Conservation (phyloP, 2,113 vertebrate genomes). For the Poeciliopsis turrubarensis region DNA sequence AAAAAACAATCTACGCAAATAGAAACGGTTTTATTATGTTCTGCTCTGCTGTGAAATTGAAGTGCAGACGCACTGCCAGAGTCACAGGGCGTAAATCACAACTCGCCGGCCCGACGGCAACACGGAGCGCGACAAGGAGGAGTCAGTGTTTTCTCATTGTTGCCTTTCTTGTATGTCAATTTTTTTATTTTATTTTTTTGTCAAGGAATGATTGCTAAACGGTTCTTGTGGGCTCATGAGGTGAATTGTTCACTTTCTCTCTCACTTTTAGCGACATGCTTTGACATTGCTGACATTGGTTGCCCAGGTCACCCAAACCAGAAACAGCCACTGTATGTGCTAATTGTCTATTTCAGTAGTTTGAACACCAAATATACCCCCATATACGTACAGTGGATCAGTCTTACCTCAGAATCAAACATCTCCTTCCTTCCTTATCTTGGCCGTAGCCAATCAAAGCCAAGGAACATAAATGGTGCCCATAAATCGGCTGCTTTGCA, state of each 20-base stretch:
- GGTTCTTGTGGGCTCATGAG: neutral
- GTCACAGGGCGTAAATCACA: constrained; percentile 1
- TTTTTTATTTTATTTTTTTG: neutral
- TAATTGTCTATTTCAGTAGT: too few relatives aligned
- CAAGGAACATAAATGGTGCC: too few relatives aligned
- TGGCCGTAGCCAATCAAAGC: too few relatives aligned
- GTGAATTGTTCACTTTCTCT: neutral
- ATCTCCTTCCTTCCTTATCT: too few relatives aligned
- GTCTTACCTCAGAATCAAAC: too few relatives aligned
- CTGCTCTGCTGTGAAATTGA: constrained; percentile 47
- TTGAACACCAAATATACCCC: too few relatives aligned
- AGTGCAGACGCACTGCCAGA: constrained; percentile 11
- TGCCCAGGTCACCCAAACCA: neutral
- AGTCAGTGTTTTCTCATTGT: neutral
- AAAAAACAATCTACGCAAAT: constrained; percentile 35
- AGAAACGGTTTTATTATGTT: constrained; percentile 41
- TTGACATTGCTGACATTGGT: constrained; percentile 1
- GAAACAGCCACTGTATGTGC: too few relatives aligned
- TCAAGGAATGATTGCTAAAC: neutral
- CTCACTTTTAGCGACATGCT: constrained; percentile 17
- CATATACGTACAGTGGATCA: too few relatives aligned
- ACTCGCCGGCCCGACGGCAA: constrained; percentile 4
- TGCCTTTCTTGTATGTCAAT: neutral
- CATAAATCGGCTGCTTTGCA: too few relatives aligned
- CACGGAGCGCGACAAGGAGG: neutral